Evolutionary conservation across 2,113 vertebrate genomes (phyloP).

Genomic region (Diadophis punctatus): DNA sequence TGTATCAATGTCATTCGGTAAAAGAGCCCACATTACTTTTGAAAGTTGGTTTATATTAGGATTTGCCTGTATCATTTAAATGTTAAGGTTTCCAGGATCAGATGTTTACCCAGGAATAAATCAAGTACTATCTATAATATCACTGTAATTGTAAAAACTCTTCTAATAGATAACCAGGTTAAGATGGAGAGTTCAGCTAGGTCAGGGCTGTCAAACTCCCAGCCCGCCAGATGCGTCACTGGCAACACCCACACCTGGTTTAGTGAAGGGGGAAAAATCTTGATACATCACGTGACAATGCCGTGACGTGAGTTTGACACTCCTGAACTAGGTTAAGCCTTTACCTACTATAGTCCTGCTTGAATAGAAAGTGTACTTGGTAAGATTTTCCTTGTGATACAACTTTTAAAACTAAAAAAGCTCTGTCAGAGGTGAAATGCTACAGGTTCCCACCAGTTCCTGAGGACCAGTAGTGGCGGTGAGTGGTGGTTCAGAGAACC

Average conservation of each 20-base stretch:
- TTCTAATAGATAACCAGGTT: background rate
- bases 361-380: background rate
- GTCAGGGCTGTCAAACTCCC: no score
- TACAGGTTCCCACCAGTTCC: no score
- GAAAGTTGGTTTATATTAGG: background rate
- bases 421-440: no score
- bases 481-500: no score
- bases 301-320: no score
- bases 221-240: no score
- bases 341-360: background rate
- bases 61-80: background rate
- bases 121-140: background rate
- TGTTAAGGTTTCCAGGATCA: background rate
- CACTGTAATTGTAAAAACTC: background rate
- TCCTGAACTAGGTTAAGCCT: background rate
- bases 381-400: background rate
- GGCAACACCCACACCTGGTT: no score
- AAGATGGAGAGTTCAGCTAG: background rate
- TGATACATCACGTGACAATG: no score
- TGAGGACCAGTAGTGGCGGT: no score
- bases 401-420: background rate
- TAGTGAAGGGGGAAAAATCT: no score
- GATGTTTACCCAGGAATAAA: background rate
- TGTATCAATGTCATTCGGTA: background rate
- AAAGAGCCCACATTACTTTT: background rate